These are phyloP conservation scores for Crotalus horridus DNA, from an alignment of 2,113 vertebrate genomes.

Conservation along the genomic window DNA sequence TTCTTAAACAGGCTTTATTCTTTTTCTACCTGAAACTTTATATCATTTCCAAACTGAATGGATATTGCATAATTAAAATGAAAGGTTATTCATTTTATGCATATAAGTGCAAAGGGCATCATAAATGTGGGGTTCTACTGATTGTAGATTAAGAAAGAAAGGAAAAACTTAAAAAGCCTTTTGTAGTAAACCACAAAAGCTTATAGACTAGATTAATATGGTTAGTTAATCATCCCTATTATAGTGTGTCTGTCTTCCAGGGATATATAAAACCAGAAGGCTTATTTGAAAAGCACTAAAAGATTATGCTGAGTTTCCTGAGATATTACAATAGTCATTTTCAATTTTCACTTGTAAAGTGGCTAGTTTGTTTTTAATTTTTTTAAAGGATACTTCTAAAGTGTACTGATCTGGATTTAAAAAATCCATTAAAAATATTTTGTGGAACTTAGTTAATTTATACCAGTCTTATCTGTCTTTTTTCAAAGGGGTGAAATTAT, in stretches of 20 bases:
- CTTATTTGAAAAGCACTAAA: conserved; percentile 48
- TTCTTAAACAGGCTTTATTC: conserved; percentile 71
- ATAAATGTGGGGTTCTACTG: conserved; percentile 73
- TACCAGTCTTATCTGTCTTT: conserved; percentile 12
- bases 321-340: conserved; percentile 30
- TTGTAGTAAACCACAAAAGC: conserved; percentile 64
- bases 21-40: conserved; percentile 72
- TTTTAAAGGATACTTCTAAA: conserved; percentile 34
- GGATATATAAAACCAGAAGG: conserved; percentile 45
- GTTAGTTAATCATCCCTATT: conserved; percentile 51
- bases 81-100: conserved; percentile 77
- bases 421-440: neutral
- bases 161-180: conserved; percentile 64
- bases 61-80: conserved; percentile 73
- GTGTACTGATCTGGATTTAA: neutral
- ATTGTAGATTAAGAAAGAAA: conserved; percentile 72
- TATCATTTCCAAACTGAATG: conserved; percentile 70
- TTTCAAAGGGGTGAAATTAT: conserved; percentile 29
- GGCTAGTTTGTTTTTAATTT: conserved; percentile 35
- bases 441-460: conserved; percentile 31
- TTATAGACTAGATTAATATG: conserved; percentile 68
- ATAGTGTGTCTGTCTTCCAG: conserved; percentile 43
- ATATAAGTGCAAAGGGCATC: conserved; percentile 73
- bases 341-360: conserved; percentile 35
- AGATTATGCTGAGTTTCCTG: conserved; percentile 30